Evolutionary conservation across 2,888 invertebrate genomes (phyloP).

Genomic region (Pyrochroa serraticornis): DNA sequence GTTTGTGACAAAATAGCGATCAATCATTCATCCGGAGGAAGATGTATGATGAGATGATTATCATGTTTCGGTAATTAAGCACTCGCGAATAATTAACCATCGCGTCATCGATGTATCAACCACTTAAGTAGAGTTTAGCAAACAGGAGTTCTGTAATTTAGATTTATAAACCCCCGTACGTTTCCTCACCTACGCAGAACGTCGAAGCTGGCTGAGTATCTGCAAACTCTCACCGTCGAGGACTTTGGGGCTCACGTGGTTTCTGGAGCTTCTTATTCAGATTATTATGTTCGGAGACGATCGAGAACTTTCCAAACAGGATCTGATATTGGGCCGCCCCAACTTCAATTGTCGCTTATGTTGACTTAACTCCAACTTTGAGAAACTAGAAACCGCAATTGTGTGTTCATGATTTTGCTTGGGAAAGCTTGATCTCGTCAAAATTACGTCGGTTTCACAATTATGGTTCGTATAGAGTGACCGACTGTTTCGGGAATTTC

Average conservation of each 20-base stretch:
- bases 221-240: slow-evolving; percentile 17
- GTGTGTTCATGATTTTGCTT: no score
- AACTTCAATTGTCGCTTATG: slow-evolving; percentile 5
- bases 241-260: slow-evolving; percentile 21
- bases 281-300: slow-evolving; percentile 22
- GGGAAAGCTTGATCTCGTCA: background rate
- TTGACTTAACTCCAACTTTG: slow-evolving; percentile 2
- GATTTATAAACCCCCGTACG: slow-evolving; percentile 28
- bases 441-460: slow-evolving; percentile 5
- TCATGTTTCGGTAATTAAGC: slow-evolving; percentile 54
- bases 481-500: background rate
- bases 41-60: slow-evolving; percentile 54
- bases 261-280: slow-evolving; percentile 23
- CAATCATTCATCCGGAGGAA: slow-evolving; percentile 48
- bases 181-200: slow-evolving; percentile 5
- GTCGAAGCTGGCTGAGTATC: slow-evolving; percentile 10
- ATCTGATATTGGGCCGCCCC: slow-evolving; percentile 12
- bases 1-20: slow-evolving; percentile 48
- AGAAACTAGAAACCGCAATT: no score
- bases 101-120: slow-evolving; percentile 53
- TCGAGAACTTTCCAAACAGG: slow-evolving; percentile 9
- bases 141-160: slow-evolving; percentile 39
- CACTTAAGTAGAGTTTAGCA: slow-evolving; percentile 47
- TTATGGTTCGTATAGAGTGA: slow-evolving; percentile 5
- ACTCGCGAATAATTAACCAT: slow-evolving; percentile 54